Conservation (phyloP, 2,888 invertebrate species). For the Cephalotes varians region DNA sequence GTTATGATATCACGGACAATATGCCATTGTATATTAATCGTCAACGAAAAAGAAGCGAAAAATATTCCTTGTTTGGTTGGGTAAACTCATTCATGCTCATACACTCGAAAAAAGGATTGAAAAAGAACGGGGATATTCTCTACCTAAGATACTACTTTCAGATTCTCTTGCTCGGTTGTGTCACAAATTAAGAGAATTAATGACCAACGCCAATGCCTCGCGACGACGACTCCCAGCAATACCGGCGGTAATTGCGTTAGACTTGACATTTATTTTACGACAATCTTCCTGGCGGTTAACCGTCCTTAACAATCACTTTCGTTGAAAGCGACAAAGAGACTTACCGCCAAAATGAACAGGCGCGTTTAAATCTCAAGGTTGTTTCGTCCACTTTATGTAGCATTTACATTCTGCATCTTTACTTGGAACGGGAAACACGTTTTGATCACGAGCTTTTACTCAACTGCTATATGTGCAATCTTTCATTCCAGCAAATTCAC, state of each 20-base stretch:
- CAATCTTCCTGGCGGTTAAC: slow-evolving; percentile 63
- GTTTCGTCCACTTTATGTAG: slow-evolving; percentile 19
- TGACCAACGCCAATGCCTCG: slow-evolving; percentile 61
- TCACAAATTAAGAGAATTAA: slow-evolving; percentile 75
- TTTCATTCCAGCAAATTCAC: not conserved
- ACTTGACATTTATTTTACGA: slow-evolving; percentile 72
- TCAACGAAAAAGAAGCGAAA: slow-evolving; percentile 49
- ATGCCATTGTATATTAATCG: slow-evolving; percentile 65
- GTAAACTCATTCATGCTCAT: slow-evolving; percentile 35
- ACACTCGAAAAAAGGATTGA: not conserved
- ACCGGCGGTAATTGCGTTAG: slow-evolving; percentile 71
- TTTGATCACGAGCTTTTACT: slow-evolving; percentile 36
- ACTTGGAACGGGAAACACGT: slow-evolving; percentile 43
- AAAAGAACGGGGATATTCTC: slow-evolving; percentile 26
- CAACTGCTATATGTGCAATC: not conserved
- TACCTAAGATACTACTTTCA: slow-evolving; percentile 61
- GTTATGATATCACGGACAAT: slow-evolving; percentile 44
- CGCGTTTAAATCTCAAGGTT: slow-evolving; percentile 63
- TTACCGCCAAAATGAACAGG: slow-evolving; percentile 66
- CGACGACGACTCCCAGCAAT: slow-evolving; percentile 57
- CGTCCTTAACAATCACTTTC: slow-evolving; percentile 70
- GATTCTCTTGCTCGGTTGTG: slow-evolving; percentile 67
- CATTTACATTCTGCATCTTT: slow-evolving; percentile 34
- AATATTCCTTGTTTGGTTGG: slow-evolving; percentile 25
- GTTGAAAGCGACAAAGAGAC: slow-evolving; percentile 55